Percentiles rank a stretch among this genome's conserved stretches.
phyloP scores from a whole-genome alignment of 1,140 invertebrate species.

The Apis cerana region DNA sequence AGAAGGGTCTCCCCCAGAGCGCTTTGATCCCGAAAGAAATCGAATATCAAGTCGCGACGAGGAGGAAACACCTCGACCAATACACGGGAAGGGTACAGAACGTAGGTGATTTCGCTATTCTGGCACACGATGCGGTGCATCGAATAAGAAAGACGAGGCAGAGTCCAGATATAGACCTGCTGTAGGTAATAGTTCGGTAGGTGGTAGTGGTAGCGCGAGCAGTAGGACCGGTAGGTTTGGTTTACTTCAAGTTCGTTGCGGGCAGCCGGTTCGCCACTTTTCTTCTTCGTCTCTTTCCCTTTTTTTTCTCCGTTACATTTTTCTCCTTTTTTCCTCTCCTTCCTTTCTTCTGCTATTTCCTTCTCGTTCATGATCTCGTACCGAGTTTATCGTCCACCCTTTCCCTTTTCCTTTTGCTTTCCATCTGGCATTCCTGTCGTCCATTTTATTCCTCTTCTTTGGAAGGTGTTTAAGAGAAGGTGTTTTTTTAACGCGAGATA shows the following conservation, averaged over 20 bases:
- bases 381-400: conserved; percentile 41
- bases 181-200: conserved; percentile 60
- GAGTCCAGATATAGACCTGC: conserved; percentile 58
- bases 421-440: background rate
- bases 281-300: conserved; percentile 52
- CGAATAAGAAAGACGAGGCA: conserved; percentile 46
- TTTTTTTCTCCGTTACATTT: conserved; percentile 25
- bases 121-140: conserved; percentile 25
- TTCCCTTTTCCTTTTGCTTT: conserved; percentile 4
- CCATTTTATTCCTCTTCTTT: conserved; percentile 21
- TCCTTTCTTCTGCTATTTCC: conserved; percentile 36
- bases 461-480: conserved; percentile 8
- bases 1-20: background rate
- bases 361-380: conserved; percentile 50
- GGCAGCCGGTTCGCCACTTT: conserved; percentile 61
- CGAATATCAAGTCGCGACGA: background rate
- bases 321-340: conserved; percentile 34
- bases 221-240: conserved; percentile 70
- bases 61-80: conserved; percentile 30
- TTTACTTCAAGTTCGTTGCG: conserved; percentile 64
- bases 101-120: conserved; percentile 55
- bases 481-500: conserved; percentile 39
- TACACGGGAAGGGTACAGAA: conserved; percentile 31
- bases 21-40: background rate
- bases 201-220: conserved; percentile 61